These are phyloP conservation scores for Dinothrombium tinctorium DNA, from an alignment of 1,140 invertebrate genomes.

Conservation along the genomic window DNA sequence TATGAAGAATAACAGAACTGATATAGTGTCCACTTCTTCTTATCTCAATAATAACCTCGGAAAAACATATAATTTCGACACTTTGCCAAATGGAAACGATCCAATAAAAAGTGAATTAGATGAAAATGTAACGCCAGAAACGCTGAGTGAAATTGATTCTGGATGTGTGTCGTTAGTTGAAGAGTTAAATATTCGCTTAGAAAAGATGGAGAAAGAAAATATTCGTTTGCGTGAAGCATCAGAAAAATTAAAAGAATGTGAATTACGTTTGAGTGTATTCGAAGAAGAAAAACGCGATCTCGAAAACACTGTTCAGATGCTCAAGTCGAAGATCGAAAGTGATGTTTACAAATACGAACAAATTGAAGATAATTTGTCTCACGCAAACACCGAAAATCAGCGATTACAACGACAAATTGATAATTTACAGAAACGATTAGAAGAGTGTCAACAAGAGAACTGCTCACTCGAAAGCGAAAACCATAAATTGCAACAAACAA, in stretches of 20 bases:
- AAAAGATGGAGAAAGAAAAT: constrained; percentile 6
- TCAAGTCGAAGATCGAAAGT: constrained; percentile 37
- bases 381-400: constrained; percentile 25
- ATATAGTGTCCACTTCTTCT: too few relatives aligned
- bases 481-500: constrained; percentile 23
- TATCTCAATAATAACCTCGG: too few relatives aligned
- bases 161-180: constrained; percentile 1
- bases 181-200: constrained; percentile 1
- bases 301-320: constrained; percentile 76
- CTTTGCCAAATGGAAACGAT: too few relatives aligned
- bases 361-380: constrained; percentile 23
- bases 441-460: constrained; percentile 43
- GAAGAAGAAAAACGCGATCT: constrained; percentile 28
- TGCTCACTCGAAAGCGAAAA: constrained; percentile 25
- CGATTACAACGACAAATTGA: constrained; percentile 31
- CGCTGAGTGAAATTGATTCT: neutral
- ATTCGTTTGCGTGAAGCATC: constrained; percentile 29
- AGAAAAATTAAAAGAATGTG: constrained; percentile 51
- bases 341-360: constrained; percentile 23
- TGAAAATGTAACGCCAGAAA: too few relatives aligned
- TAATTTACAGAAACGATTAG: constrained; percentile 30
- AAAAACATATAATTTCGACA: too few relatives aligned
- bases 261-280: neutral
- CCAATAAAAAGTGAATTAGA: too few relatives aligned
- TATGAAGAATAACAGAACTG: neutral